phyloP scores from a whole-genome alignment of 92 coral and sea anemone species.

The Zoanthus sansibaricus region DNA sequence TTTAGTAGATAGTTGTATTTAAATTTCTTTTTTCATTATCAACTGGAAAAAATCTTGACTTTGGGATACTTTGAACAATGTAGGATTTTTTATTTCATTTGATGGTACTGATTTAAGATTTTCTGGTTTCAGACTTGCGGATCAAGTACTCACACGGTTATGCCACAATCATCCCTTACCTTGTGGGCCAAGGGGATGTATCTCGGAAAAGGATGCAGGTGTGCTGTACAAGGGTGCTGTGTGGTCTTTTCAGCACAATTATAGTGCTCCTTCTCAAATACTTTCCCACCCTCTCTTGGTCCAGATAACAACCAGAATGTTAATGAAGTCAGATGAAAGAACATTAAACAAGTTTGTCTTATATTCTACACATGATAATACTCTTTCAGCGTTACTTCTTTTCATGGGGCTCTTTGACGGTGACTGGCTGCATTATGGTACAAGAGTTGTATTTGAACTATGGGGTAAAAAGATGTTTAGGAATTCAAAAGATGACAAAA shows the following conservation, averaged over 20 bases:
- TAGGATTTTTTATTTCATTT: background rate
- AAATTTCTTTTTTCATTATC: no score
- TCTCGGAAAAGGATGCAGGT: slow-evolving; percentile 64
- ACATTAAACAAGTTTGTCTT: slow-evolving; percentile 76
- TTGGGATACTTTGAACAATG: no score
- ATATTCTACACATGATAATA: slow-evolving; percentile 89
- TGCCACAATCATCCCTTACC: slow-evolving; percentile 81
- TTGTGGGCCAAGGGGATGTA: slow-evolving; percentile 87
- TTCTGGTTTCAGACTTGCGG: slow-evolving; percentile 71
- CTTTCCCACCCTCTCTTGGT: slow-evolving; percentile 72
- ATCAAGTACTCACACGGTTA: slow-evolving; percentile 69
- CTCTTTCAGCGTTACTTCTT: slow-evolving; percentile 73
- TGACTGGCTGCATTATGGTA: slow-evolving; percentile 82
- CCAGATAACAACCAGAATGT: slow-evolving; percentile 84
- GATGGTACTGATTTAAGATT: background rate
- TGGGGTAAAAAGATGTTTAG: slow-evolving; percentile 58
- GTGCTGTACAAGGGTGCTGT: slow-evolving; percentile 60
- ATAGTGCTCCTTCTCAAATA: slow-evolving; percentile 68
- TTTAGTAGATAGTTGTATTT: no score
- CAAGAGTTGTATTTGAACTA: slow-evolving; percentile 88
- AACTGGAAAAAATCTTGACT: no score
- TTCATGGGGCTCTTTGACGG: slow-evolving; percentile 74
- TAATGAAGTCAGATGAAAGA: slow-evolving; percentile 51
- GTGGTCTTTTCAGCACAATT: slow-evolving; percentile 75
- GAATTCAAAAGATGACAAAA: background rate